Evolutionary conservation across 2,113 vertebrate species (phyloP).

Genomic region (Hoplias malabaricus): DNA sequence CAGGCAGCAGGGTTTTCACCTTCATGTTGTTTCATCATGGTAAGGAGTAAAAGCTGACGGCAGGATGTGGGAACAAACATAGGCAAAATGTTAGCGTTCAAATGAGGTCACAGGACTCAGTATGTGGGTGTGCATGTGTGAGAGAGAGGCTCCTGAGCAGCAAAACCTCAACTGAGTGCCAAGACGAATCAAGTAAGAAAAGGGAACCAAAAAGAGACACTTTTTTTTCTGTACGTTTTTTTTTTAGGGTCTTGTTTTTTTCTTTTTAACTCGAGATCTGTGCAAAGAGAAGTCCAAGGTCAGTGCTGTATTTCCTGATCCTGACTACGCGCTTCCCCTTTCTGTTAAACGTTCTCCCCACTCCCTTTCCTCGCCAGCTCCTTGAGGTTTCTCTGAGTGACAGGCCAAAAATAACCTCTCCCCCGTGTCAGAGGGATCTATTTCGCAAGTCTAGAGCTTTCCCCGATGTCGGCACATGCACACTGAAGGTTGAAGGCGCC

Average conservation of each 20-base stretch:
- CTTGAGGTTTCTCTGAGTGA: neutral
- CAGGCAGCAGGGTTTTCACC: neutral
- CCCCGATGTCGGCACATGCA: too few relatives aligned
- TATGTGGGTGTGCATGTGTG: constrained; percentile 7
- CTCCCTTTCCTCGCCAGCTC: neutral
- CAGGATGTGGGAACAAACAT: neutral
- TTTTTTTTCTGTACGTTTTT: too few relatives aligned
- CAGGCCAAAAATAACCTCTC: constrained; percentile 19
- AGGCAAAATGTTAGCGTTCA: constrained; percentile 17
- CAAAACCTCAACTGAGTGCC: constrained; percentile 5
- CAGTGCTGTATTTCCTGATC: neutral
- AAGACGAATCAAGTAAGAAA: neutral
- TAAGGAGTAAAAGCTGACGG: constrained; percentile 34
- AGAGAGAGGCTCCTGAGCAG: neutral
- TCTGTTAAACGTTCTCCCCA: neutral
- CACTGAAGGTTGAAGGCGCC: neutral
- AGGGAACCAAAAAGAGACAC: too few relatives aligned
- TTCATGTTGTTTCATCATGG: constrained; percentile 57
- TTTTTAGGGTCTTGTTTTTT: constrained; percentile 5
- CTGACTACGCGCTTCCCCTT: neutral
- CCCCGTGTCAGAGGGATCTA: neutral
- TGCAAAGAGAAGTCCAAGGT: constrained; percentile 1
- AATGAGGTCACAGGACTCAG: constrained; percentile 46
- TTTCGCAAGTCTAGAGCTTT: neutral
- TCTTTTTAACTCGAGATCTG: neutral